phyloP scores from a whole-genome alignment of 2,113 vertebrate genomes.

The Gracilinanus agilis region DNA sequence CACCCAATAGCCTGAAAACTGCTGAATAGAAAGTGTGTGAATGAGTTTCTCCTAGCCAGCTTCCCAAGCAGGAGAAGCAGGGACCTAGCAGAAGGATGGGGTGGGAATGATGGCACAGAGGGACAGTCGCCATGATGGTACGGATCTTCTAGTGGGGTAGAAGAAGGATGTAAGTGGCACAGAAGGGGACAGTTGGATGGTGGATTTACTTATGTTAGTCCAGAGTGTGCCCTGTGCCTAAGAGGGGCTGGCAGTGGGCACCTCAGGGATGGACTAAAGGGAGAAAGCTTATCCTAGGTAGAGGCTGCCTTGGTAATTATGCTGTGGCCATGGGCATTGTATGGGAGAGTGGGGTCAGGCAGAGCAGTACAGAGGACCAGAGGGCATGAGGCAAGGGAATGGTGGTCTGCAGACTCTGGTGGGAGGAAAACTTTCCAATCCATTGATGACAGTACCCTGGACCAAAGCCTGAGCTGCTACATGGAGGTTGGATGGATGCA shows the following conservation, averaged over 20 bases:
- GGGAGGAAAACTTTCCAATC: not conserved
- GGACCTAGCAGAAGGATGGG: not conserved
- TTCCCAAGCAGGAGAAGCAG: not conserved
- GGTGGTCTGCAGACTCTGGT: not conserved
- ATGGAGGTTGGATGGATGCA: not conserved
- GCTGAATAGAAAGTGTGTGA: conserved; percentile 30
- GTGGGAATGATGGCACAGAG: not conserved
- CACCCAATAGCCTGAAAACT: conserved; percentile 14
- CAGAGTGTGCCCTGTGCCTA: not conserved
- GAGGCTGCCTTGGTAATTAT: not conserved
- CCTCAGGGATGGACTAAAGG: not conserved
- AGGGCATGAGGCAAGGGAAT: not conserved
- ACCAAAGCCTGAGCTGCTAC: not conserved
- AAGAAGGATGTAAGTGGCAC: not conserved
- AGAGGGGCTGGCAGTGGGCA: not conserved
- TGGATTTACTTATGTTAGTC: not conserved
- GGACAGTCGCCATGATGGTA: not conserved
- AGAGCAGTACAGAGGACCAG: not conserved
- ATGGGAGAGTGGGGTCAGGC: not conserved
- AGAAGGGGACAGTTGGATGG: not conserved
- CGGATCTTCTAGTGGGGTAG: not conserved
- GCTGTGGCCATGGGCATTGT: not conserved
- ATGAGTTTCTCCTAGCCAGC: conserved; percentile 30
- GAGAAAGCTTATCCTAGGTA: not conserved
- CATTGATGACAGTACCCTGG: not conserved